Evolutionary conservation across 2,797 vertebrate species (phyloP), one percentile per base, ranked within the genome.

Genomic region (Liasis olivaceus): DNA sequence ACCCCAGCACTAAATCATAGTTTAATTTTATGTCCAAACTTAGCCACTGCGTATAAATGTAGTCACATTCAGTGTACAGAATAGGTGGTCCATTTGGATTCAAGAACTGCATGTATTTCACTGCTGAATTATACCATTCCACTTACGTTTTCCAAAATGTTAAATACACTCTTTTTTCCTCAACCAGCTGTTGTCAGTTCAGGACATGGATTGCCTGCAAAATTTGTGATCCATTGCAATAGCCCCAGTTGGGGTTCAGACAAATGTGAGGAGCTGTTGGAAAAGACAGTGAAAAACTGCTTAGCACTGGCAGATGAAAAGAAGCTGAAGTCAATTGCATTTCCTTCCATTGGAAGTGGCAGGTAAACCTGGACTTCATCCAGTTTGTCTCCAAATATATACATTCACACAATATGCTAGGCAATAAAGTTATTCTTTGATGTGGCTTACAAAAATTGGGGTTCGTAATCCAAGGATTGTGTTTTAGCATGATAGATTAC

Each of bases 161-260:
- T 93, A 94, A 94, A 2, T 59, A 95, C 91, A 89, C 1, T 8
- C 72, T 93, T 96, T 22, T 93, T 15, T 24, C 95, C 94, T 91
- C 88, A 31, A 89, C 59, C 96, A 99, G 99, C 99, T 56, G 98
- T 98, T 90, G 96, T 99, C 96, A 99, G 98, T 1, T 97, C 97
- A 5, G 99, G 99, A 92, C 99, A 98, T 0, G 98, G 98, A 36
- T 97, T 99, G 91, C 99, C 99, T 0, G 99, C 99, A 0, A 99
- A 99, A 96, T 99, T 99, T 96, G 99, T 99, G 94, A 99, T 99
- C 97, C 99, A 99, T 97, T 99, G 99, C 96, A 98, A 99, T 89
- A 99, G 99, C 96, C 99, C 99, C 0, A 97, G 98, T 0, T 99
- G 99, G 99, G 99, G 99, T 90, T 98, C 98, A 0, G 99, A 99